phyloP scores from a whole-genome alignment of 37 sponge, comb jelly and placozoan genomes.

The Theonella swinhoei region DNA sequence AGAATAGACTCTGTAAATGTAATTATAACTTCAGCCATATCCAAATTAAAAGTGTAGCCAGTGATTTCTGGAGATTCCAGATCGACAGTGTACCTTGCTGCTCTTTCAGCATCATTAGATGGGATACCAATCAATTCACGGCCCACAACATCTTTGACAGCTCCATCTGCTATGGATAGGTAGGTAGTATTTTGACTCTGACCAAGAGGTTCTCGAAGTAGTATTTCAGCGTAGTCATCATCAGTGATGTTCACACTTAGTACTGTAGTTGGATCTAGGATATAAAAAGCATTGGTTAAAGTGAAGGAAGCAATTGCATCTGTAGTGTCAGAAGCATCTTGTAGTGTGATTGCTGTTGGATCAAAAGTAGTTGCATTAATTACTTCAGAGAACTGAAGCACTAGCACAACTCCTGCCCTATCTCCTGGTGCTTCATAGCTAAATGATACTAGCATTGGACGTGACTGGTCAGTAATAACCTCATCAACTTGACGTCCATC shows the following conservation, averaged over 20 bases:
- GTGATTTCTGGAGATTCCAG: slow-evolving; percentile 58
- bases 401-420: slow-evolving; percentile 70
- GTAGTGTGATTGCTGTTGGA: slow-evolving; percentile 53
- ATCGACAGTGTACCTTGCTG: slow-evolving; percentile 68
- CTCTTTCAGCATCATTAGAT: slow-evolving; percentile 51
- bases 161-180: slow-evolving; percentile 43
- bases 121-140: slow-evolving; percentile 41
- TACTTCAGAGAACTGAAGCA: slow-evolving; percentile 76
- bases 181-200: slow-evolving; percentile 61
- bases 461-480: slow-evolving; percentile 41
- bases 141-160: slow-evolving; percentile 58
- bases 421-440: slow-evolving; percentile 70
- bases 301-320: slow-evolving; percentile 7
- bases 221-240: slow-evolving; percentile 59
- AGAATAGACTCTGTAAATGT: slow-evolving; percentile 81
- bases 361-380: slow-evolving; percentile 55
- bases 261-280: slow-evolving; percentile 13
- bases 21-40: slow-evolving; percentile 51
- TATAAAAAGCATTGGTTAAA: slow-evolving; percentile 47
- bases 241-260: slow-evolving; percentile 61
- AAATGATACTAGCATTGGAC: slow-evolving; percentile 59
- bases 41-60: slow-evolving; percentile 66
- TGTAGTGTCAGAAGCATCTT: slow-evolving; percentile 17
- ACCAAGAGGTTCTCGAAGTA: slow-evolving; percentile 37
- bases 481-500: slow-evolving; percentile 35